Evolutionary conservation across 64 coral and sea anemone genomes (phyloP).

Genomic region (Actinia tenebrosa): DNA sequence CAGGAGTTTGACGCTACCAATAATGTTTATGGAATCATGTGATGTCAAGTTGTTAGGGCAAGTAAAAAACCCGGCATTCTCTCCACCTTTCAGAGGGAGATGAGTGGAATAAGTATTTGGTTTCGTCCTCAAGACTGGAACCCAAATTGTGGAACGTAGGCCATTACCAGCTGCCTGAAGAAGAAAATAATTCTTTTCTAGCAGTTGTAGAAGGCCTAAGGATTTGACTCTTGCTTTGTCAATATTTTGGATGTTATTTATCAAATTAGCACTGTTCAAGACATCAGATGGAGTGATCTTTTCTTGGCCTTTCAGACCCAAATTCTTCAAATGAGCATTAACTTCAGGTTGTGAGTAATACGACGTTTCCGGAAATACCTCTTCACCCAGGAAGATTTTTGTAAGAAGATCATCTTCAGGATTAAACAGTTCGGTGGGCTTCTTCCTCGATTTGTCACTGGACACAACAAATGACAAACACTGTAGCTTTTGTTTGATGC

Average conservation of each 20-base stretch:
- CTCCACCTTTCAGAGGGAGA: slow-evolving; percentile 22
- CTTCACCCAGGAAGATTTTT: slow-evolving; percentile 8
- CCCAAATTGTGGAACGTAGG: slow-evolving; percentile 35
- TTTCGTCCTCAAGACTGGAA: slow-evolving; percentile 21
- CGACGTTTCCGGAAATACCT: slow-evolving; percentile 7
- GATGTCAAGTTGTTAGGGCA: slow-evolving; percentile 31
- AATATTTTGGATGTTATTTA: slow-evolving; percentile 18
- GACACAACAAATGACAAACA: slow-evolving; percentile 22
- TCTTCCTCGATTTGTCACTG: not conserved
- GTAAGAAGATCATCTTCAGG: slow-evolving; percentile 6
- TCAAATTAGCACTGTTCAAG: slow-evolving; percentile 29
- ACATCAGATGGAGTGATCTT: slow-evolving; percentile 39
- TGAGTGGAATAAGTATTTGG: slow-evolving; percentile 34
- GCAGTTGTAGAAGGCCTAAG: slow-evolving; percentile 41
- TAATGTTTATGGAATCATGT: slow-evolving; percentile 24
- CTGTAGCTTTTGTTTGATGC: slow-evolving; percentile 22
- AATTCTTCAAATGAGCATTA: slow-evolving; percentile 1
- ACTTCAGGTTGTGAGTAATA: slow-evolving; percentile 12
- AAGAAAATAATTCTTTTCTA: slow-evolving; percentile 14
- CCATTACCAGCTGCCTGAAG: not conserved
- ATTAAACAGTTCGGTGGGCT: slow-evolving; percentile 25
- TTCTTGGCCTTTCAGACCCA: slow-evolving; percentile 31
- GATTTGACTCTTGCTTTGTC: slow-evolving; percentile 42
- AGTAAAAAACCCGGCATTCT: not conserved
- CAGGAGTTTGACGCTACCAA: slow-evolving; percentile 45